A percentile compares a stretch with the other conserved stretches of the same genome.
These are phyloP conservation scores for Strigamia maritima DNA, from an alignment of 2,888 invertebrate species.

Conservation along the genomic window DNA sequence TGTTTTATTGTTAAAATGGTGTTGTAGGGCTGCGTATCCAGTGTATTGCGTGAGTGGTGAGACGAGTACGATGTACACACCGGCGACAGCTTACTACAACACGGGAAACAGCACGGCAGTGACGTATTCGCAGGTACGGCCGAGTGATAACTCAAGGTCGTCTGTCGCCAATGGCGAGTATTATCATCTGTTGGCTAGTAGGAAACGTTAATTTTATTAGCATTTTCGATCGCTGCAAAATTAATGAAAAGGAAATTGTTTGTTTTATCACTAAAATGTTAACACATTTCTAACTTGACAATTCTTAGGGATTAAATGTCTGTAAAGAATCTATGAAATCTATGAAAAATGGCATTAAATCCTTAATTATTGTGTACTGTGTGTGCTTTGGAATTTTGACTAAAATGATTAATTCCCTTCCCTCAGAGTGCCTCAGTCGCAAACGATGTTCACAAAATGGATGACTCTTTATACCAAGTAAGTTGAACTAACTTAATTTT, in stretches of 20 bases:
- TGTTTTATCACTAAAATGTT: not conserved
- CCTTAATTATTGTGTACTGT: not conserved
- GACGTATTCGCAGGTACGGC: slow-evolving; percentile 62
- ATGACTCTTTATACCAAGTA: slow-evolving; percentile 38
- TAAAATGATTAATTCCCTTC: slow-evolving; percentile 2
- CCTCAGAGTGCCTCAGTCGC: slow-evolving; percentile 38
- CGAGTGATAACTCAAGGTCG: not conserved
- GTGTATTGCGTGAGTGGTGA: slow-evolving; percentile 70
- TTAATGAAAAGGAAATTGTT: not conserved
- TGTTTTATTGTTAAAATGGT: slow-evolving; percentile 40
- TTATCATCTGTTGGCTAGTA: not conserved
- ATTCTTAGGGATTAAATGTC: not conserved
- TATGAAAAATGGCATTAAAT: not conserved
- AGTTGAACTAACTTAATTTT: not conserved
- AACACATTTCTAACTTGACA: not conserved
- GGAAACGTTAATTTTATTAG: not conserved
- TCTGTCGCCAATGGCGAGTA: not conserved
- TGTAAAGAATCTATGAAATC: too few relatives aligned
- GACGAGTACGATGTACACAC: slow-evolving; percentile 60
- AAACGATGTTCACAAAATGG: slow-evolving; percentile 39
- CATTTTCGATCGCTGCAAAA: not conserved
- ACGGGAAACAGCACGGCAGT: slow-evolving; percentile 61
- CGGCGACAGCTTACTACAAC: slow-evolving; percentile 67
- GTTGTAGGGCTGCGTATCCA: slow-evolving; percentile 55
- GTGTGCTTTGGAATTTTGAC: not conserved